Evolutionary conservation across 2,797 vertebrate species (phyloP), one percentile per base, ranked within the genome.

Genomic region (Etheostoma nigrum): DNA sequence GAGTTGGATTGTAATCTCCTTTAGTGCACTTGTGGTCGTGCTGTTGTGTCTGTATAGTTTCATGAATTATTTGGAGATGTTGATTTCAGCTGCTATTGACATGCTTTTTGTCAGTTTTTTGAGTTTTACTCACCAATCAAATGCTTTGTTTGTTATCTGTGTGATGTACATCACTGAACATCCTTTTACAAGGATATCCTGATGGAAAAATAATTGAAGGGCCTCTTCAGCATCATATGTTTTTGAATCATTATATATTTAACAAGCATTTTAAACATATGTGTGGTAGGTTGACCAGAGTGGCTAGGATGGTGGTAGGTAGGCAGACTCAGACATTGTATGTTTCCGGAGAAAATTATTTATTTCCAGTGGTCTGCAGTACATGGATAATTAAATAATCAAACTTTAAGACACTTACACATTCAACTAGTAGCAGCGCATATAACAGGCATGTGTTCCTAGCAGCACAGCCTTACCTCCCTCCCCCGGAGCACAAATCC

Each of bases 1-100:
- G 59, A 62, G 54, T 57, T 48, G 2, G 45, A 78, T 82, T 21
- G 14, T 63, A 11, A 82, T 79, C 59, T 81, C 60, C 36, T 79
- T 55, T 52, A 71, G 64, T 64, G 21, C 63, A 36, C 54, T 55
- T 11, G 14, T 12, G 36, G 54, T 72, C 64, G 6, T 10, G 23
- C 59, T 75, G 57, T 47, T 73, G 52, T 78, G 63, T 74, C 45
- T 58, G 40, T 51, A 42, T 70, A 8, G 23, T 59, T 48, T 63
- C 11, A n/a, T 57, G 12, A 40, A 30, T 57, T 40, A 40, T 40
- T 10, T 40, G 36, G 36, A 25, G n/a, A 69, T 36, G 1, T 55
- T 79, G 51, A 21, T 58, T 63, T 6, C 14, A 27, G 55, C 14
- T 77, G 23, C 14, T 23, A 2, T 33, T 67, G 4, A 30, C 45